Evolutionary conservation across 2,113 vertebrate species (phyloP), one percentile per base, ranked within the genome.

Genomic region (Stigmatopora argus): DNA sequence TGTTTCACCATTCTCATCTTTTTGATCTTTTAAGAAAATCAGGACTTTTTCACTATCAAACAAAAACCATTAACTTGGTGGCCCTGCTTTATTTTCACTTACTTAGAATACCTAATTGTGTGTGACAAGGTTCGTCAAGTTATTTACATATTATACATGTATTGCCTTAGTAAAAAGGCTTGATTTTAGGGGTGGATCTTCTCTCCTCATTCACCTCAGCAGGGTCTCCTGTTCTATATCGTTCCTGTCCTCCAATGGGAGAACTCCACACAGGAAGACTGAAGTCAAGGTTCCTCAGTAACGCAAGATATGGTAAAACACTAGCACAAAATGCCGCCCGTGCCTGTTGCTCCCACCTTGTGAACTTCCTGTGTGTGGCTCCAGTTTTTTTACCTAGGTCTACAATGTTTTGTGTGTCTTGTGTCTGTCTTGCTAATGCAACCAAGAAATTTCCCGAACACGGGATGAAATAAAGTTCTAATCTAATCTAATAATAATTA

Each of bases 1-100:
- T 65, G 58, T n/a, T 44, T 12, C 53, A 62, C 45, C 38, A 1
- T n/a, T 55, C 41, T 51, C 41, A 70, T 71, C 64, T 61, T 45
- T 69, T 56, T 70, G 68, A 68, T 59, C 70, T 35, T 61, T 47
- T 52, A 23, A 60, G 38, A 70, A 19, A 46, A 67, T 67, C 45
- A 53, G 14, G 53, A 31, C 53, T 31, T 31, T 31, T 51, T 19
- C 7, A 51, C 38, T 41, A 10, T 3, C n/a, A 19, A 51, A 51
- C 18, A 51, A 51, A 19, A 7, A 51, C 1, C 1, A 52, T 21
- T 10, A 51, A 19, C n/a, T 19, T 3, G 7, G 48, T 8, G 19
- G 7, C 4, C 18, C 18, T 51, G 47, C 7, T 49, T 49, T 48
- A 48, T 48, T 18, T 3, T n/a, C 17, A n/a, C 17, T 49, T 49